Percentiles rank a stretch among this genome's conserved stretches.
Evolutionary conservation across 1,140 invertebrate genomes (phyloP).

Genomic region (Anadara kagoshimensis): DNA sequence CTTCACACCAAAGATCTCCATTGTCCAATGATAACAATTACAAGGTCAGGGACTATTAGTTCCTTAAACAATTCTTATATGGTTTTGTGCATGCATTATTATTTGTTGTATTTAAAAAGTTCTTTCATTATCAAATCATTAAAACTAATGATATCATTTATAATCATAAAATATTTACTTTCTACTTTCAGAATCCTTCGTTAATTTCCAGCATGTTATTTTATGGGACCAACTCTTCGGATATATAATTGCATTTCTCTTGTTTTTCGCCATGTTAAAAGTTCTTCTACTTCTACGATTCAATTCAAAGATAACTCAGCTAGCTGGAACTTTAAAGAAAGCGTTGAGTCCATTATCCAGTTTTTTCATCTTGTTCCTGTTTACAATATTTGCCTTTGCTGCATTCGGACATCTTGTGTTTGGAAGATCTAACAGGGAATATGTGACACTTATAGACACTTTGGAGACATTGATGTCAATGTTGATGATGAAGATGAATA

Average conservation of each 20-base stretch:
- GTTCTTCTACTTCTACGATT: slow-evolving; percentile 72
- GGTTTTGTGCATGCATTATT: too few relatives aligned
- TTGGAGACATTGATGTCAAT: slow-evolving; percentile 53
- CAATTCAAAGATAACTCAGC: slow-evolving; percentile 61
- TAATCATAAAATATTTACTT: too few relatives aligned
- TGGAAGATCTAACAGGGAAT: slow-evolving; percentile 25
- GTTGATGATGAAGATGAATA: slow-evolving; percentile 50
- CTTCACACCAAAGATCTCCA: too few relatives aligned
- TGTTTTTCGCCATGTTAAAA: slow-evolving; percentile 72
- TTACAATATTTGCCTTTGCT: slow-evolving; percentile 51
- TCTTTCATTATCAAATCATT: too few relatives aligned
- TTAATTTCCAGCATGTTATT: slow-evolving; percentile 38
- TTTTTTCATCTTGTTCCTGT: slow-evolving; percentile 49
- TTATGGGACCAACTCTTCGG: slow-evolving; percentile 63
- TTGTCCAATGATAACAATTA: too few relatives aligned
- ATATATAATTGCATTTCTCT: slow-evolving; percentile 67
- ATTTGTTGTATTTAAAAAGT: too few relatives aligned
- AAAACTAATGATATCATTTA: too few relatives aligned
- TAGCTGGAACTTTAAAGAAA: slow-evolving; percentile 43
- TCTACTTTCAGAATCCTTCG: slow-evolving; percentile 29
- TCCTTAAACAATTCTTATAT: too few relatives aligned
- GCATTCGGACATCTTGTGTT: slow-evolving; percentile 45
- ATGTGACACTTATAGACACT: slow-evolving; percentile 39
- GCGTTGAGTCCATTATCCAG: slow-evolving; percentile 36
- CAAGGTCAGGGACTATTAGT: too few relatives aligned